Conservation (phyloP, 2,888 invertebrate species). For the Laspeyria flexula region DNA sequence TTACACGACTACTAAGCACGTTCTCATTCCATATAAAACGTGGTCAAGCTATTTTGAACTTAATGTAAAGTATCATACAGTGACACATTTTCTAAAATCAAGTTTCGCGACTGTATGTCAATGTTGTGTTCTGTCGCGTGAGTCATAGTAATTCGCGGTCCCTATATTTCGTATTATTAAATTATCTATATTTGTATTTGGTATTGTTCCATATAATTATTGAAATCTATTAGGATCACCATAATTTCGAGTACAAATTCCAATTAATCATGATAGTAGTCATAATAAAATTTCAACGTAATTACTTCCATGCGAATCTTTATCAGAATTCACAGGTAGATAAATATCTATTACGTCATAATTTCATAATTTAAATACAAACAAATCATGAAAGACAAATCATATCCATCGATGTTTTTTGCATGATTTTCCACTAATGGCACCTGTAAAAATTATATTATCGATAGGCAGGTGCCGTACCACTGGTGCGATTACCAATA, state of each 20-base stretch:
- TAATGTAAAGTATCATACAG: slow-evolving; percentile 6
- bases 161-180: slow-evolving; percentile 32
- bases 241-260: not conserved
- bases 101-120: slow-evolving; percentile 14
- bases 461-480: too few species aligned
- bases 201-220: slow-evolving; percentile 16
- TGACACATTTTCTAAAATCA: not conserved
- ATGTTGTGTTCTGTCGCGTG: slow-evolving; percentile 47
- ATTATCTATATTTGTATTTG: slow-evolving; percentile 15
- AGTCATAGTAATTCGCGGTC: slow-evolving; percentile 53
- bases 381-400: too few species aligned
- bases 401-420: too few species aligned
- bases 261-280: not conserved
- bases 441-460: too few species aligned
- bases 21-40: slow-evolving; percentile 18
- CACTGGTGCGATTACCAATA: too few species aligned
- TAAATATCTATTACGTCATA: not conserved
- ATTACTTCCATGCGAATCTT: too few species aligned
- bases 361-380: too few species aligned
- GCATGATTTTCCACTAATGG: too few species aligned
- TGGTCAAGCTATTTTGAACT: slow-evolving; percentile 18
- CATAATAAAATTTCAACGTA: too few species aligned
- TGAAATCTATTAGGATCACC: slow-evolving; percentile 9
- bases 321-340: not conserved
- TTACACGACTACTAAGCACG: slow-evolving; percentile 46